Base-by-base conservation (phyloP, 2,113 vertebrate species). In the Varanus komodoensis region DNA sequence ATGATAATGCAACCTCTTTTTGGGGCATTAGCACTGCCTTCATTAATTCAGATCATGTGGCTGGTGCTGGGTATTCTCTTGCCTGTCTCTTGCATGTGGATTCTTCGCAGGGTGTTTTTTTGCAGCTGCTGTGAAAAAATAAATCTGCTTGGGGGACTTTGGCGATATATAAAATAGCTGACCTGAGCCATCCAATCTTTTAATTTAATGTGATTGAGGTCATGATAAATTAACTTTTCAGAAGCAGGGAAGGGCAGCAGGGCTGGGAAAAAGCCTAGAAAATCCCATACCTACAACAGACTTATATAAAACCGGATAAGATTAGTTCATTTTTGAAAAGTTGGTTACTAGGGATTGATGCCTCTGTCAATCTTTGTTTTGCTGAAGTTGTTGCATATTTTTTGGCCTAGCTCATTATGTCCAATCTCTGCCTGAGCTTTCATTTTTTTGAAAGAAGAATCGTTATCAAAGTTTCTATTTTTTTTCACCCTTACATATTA, bases 31-130 rank as follows among this genome's bases (percentile, higher is more conserved):
- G 95, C 78, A 89, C 90, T 96, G 89, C 82, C 81, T 97, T 95
- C 95, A 94, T 95, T 96, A 95, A 96, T 94, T 96, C 93, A 94
- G 96, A 96, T 96, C 94, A 71, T 90, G 88, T 95, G 95, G 92
- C 89, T 90, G 79, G 90, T 68, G 75, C 89, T 89, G 67, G 82
- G 27, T 91, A 94, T 95, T 95, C 90, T 94, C 74, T 87, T 94
- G 90, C 67, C 23, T 52, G 94, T 96, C 95, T 93, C 93, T 89
- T 54, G 95, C 12, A 87, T 89, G 86, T 8, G 8, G 68, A 67
- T 54, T 93, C 90, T 96, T 95, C 88, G 87, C 87, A 94, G 95
- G 93, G 89, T 93, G 89, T 93, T 95, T 93, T 93, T 92, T 90
- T 89, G 88, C 89, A 89, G 1, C 52, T 91, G 89, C 92, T 93